phyloP scores from a whole-genome alignment of 2,113 vertebrate species.

The Centrocercus urophasianus region DNA sequence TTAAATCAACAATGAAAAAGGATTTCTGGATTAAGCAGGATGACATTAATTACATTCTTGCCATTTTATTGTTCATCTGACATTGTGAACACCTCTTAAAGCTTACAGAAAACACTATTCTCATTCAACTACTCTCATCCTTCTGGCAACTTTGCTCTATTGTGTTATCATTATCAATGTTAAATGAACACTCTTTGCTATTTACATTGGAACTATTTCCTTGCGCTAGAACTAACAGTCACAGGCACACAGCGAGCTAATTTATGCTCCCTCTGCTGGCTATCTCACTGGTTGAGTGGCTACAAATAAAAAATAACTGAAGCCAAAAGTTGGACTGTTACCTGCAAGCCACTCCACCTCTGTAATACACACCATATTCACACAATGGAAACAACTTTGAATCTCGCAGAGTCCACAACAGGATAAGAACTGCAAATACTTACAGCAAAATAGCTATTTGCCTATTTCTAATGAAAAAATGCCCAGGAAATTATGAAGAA shows the following conservation, averaged over 20 bases:
- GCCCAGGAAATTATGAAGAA: not conserved
- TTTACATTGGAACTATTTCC: not conserved
- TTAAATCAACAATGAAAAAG: constrained; percentile 15
- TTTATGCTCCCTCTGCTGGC: constrained; percentile 28
- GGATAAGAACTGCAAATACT: not conserved
- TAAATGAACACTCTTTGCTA: not conserved
- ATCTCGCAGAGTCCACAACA: not conserved
- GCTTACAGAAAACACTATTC: constrained; percentile 36
- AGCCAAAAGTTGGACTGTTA: not conserved
- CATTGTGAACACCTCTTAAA: constrained; percentile 1
- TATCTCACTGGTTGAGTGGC: not conserved
- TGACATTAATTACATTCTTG: constrained; percentile 35
- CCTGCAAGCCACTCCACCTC: not conserved
- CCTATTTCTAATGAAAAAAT: not conserved
- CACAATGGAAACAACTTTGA: fast-evolving
- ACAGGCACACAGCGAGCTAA: not conserved
- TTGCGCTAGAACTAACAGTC: not conserved
- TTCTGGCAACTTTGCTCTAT: not conserved
- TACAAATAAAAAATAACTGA: not conserved
- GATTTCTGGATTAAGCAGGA: constrained; percentile 36
- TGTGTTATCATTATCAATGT: not conserved
- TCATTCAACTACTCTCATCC: constrained; percentile 10
- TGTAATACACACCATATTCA: not conserved
- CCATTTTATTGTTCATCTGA: constrained; percentile 45
- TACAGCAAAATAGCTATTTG: not conserved